Percentiles rank a stretch among this genome's conserved stretches.
Conservation (phyloP, 2,888 invertebrate species). For the Altica lythri region DNA sequence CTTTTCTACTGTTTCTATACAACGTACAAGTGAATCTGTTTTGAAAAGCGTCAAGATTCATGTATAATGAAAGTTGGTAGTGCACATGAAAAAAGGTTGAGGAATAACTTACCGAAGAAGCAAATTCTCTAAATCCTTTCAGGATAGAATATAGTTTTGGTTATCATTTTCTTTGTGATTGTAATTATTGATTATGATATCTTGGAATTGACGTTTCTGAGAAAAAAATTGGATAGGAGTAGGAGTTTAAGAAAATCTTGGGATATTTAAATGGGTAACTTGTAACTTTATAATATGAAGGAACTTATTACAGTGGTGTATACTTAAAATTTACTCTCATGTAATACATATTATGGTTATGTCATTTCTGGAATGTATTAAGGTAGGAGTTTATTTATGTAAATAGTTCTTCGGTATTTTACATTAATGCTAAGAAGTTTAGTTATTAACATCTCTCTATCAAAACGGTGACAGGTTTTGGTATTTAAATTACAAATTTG, state of each 20-base stretch:
- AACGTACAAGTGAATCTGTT: slow-evolving; percentile 10
- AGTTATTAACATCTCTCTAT: too few species aligned
- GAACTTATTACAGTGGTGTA: background rate
- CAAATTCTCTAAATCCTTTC: background rate
- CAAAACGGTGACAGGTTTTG: too few species aligned
- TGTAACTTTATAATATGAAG: slow-evolving; percentile 5
- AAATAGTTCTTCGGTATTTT: background rate
- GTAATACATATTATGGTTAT: slow-evolving; percentile 6
- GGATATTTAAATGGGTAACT: slow-evolving; percentile 5
- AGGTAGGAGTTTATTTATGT: slow-evolving; percentile 7
- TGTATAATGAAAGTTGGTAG: background rate
- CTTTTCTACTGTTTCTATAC: too few species aligned
- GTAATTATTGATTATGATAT: slow-evolving; percentile 16
- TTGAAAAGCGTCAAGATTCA: slow-evolving; percentile 2
- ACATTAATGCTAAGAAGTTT: too few species aligned
- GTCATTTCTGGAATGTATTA: slow-evolving; percentile 11
- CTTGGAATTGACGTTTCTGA: slow-evolving; percentile 12
- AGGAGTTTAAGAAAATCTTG: slow-evolving; percentile 4
- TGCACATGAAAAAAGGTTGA: background rate
- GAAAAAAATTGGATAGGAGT: slow-evolving; percentile 5
- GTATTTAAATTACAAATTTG: too few species aligned
- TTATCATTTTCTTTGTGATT: slow-evolving; percentile 13
- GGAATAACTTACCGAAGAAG: background rate
- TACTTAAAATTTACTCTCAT: background rate
- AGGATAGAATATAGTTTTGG: background rate